Evolutionary conservation across 2,797 vertebrate genomes (phyloP).

Genomic region (Pempheris klunzingeri): DNA sequence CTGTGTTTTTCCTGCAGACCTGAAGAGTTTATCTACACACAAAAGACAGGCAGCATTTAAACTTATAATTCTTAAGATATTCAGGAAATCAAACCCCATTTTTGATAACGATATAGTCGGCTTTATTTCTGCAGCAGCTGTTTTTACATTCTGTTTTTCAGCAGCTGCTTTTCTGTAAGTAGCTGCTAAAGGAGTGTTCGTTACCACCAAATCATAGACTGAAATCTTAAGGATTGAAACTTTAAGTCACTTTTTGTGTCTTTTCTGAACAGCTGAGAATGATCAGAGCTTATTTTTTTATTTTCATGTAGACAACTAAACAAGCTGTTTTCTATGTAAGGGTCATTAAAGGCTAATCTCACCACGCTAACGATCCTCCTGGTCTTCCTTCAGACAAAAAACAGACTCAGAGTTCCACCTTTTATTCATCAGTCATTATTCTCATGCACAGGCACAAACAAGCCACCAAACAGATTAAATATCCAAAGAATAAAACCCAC

Average conservation of each 20-base stretch:
- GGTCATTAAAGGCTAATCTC: slow-evolving; percentile 21
- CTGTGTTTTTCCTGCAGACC: slow-evolving; percentile 31
- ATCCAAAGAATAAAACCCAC: slow-evolving; percentile 1
- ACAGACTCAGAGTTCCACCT: background rate
- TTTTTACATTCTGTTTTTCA: background rate
- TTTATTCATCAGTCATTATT: slow-evolving; percentile 20
- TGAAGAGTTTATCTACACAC: slow-evolving; percentile 12
- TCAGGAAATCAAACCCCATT: background rate
- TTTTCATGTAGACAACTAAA: slow-evolving; percentile 17
- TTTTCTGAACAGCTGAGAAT: slow-evolving; percentile 12
- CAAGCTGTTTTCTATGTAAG: slow-evolving; percentile 37
- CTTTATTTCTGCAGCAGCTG: slow-evolving; percentile 1
- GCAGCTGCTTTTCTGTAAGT: background rate
- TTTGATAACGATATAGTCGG: slow-evolving; percentile 5
- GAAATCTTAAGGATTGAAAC: slow-evolving; percentile 7
- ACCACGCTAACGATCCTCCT: background rate
- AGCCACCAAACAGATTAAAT: slow-evolving; percentile 15
- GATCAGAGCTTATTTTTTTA: slow-evolving; percentile 29
- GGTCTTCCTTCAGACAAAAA: background rate
- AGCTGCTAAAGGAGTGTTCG: background rate
- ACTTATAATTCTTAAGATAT: slow-evolving; percentile 23
- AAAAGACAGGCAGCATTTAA: slow-evolving; percentile 17
- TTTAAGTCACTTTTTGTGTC: background rate
- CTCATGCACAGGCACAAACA: background rate
- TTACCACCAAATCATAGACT: background rate